Base-by-base conservation (phyloP, 1,140 invertebrate species). In the Stegodyphus mimosarum region DNA sequence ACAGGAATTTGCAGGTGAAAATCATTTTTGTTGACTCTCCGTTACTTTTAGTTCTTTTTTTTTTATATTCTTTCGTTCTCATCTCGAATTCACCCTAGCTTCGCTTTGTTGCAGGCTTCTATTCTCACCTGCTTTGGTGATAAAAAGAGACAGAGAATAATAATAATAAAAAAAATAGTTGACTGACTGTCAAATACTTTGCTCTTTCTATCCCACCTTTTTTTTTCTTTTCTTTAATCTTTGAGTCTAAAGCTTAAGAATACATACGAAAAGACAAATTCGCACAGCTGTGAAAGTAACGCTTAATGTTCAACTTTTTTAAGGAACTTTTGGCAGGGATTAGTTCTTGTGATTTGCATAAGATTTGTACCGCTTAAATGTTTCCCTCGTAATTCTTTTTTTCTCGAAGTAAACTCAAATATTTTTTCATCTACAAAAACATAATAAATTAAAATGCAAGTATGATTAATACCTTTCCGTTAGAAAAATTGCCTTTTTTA, bases 1-100 rank as follows among this genome's bases (percentile, higher is more conserved):
- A 84, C 81, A 84, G 63, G 81, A 84, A 84, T 84, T 76, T 76
- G 64, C 81, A 84, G 81, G 81, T 84, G 81, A 76, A 75, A 75
- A 81, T 51, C 48, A 13, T 6, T 7, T 10, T 33, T 84, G 81
- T 84, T 84, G 81, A 84, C 81, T 60, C 66, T 67, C 81, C 81
- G 81, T 84, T 84, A 84, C 81, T 75, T 84, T 17, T 33, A 33
- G 33, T 33, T 75, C 33, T 55, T 55, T 9, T 55, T 17, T 50
- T 7, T 83, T 33, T 33, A 33, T 33, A 33, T 33, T 33, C 33
- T 33, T 33, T 73, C 17, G 33, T 48, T 74, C 60, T 73, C 55
- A 48, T 77, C 10, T 48, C n/a, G 53, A 33, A 77, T 77, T 77
- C 75, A 66, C 55, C 75, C 75, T 33, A 50, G 75, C 50, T 77